Percentiles rank a stretch among this genome's conserved stretches.
These are phyloP conservation scores for Epinephelus awoara DNA, from an alignment of 2,797 vertebrate species.

Conservation along the genomic window DNA sequence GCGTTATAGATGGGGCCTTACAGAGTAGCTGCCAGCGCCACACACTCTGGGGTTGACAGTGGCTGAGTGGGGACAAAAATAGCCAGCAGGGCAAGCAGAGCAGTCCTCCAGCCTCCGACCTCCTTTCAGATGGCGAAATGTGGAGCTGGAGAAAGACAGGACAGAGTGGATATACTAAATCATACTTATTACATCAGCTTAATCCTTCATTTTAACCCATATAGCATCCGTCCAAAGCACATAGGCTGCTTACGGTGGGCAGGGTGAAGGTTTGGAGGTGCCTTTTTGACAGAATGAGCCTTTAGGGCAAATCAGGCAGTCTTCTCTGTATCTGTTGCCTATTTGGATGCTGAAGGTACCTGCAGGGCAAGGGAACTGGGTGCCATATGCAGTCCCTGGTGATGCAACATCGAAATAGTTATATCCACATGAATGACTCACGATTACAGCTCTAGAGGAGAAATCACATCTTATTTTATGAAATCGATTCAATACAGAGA, in stretches of 20 bases:
- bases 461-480: slow-evolving; percentile 7
- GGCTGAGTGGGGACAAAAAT: slow-evolving; percentile 89
- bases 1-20: slow-evolving; percentile 80
- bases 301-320: slow-evolving; percentile 88
- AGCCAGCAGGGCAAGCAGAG: slow-evolving; percentile 88
- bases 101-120: slow-evolving; percentile 86
- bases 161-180: slow-evolving; percentile 24
- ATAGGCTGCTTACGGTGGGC: slow-evolving; percentile 86
- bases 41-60: slow-evolving; percentile 87
- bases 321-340: slow-evolving; percentile 84
- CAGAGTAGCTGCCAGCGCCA: slow-evolving; percentile 91
- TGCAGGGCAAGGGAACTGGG: slow-evolving; percentile 90
- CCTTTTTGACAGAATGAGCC: slow-evolving; percentile 90
- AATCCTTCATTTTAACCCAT: slow-evolving; percentile 15
- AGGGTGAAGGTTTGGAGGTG: slow-evolving; percentile 90
- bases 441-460: slow-evolving; percentile 24
- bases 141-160: slow-evolving; percentile 84
- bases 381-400: slow-evolving; percentile 87
- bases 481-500: slow-evolving; percentile 26
- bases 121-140: slow-evolving; percentile 82
- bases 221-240: slow-evolving; percentile 4
- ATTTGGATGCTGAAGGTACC: slow-evolving; percentile 89
- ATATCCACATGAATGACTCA: slow-evolving; percentile 50
- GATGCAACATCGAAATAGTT: slow-evolving; percentile 60
- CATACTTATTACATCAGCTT: slow-evolving; percentile 13